A percentile compares a stretch with the other conserved stretches of the same genome.
These are phyloP conservation scores for Kuschelorhynchus macadamiae DNA, from an alignment of 2,888 invertebrate species.

Conservation along the genomic window DNA sequence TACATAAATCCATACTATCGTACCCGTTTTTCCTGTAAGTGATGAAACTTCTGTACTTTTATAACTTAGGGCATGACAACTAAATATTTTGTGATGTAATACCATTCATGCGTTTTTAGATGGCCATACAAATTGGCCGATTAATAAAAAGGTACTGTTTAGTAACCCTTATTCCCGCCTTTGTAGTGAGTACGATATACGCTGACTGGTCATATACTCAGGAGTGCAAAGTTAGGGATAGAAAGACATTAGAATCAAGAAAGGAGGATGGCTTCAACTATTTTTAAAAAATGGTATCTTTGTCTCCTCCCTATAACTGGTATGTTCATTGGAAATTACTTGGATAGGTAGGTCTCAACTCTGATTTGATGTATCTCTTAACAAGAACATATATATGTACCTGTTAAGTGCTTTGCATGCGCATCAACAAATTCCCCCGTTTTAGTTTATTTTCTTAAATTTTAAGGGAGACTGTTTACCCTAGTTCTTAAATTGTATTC, in stretches of 20 bases:
- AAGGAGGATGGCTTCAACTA: conserved; percentile 73
- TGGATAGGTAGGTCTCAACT: conserved; percentile 73
- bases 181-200: conserved; percentile 74
- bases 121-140: conserved; percentile 69
- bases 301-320: conserved; percentile 73
- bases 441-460: too few relatives aligned
- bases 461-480: too few relatives aligned
- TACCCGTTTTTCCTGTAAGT: too few relatives aligned
- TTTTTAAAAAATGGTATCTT: conserved; percentile 69
- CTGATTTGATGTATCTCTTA: too few relatives aligned
- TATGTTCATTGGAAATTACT: conserved; percentile 73
- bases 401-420: too few relatives aligned
- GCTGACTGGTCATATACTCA: conserved; percentile 82
- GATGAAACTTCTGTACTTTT: too few relatives aligned
- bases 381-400: too few relatives aligned
- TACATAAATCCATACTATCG: too few relatives aligned
- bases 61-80: too few relatives aligned
- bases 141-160: conserved; percentile 77
- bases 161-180: conserved; percentile 78
- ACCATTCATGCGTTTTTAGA: conserved; percentile 60
- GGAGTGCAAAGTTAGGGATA: conserved; percentile 74
- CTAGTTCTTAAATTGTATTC: too few relatives aligned
- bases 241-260: conserved; percentile 43
- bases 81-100: conserved; percentile 61
- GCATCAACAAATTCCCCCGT: too few relatives aligned